Evolutionary conservation across 2,113 vertebrate genomes (phyloP), one percentile per base, ranked within the genome.

Genomic region (Ceyx margarethae): DNA sequence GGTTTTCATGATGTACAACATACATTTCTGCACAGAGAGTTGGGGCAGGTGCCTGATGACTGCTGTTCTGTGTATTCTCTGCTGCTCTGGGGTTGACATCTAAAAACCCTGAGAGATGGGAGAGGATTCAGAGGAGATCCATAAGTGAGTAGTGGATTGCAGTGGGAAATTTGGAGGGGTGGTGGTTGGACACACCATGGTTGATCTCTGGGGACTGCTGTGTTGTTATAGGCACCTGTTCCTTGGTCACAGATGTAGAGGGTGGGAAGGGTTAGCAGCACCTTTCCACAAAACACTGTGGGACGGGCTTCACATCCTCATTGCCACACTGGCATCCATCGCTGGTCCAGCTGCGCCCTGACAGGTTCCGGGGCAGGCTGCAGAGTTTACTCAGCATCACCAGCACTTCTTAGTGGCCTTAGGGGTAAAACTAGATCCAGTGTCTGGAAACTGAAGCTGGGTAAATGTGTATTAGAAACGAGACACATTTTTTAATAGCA

Each of bases 241-340:
- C 35, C 46, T 67, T 3, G 3, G 21, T 4, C 20, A 19, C 1
- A 2, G 28, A 25, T 3, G n/a, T 26, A 11, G 22, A 22, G 26
- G 46, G 57, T 11, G 23, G 54, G 58, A 51, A 21, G 5, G 33
- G 33, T 11, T 48, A 26, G 5, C 43, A 35, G 14, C 15, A 10
- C 17, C 18, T 22, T 13, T 5, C 29, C 18, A 4, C 0, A 1
- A 45, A 19, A 35, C 9, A 3, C 26, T 3, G 19, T 7, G 57
- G 61, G 15, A 2, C 0, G 5, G 28, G 66, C 43, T 11, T 5
- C 51, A 3, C 17, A 4, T 23, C 4, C 37, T 10, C 16, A 0
- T 1, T 1, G 4, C 35, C 35, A 10, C 2, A 17, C 77, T 50
- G 54, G 3, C 21, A 8, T 4, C 50, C 33, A 0, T 6, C 8